Evolutionary conservation across 2,797 vertebrate genomes (phyloP), one percentile per base, ranked within the genome.

Genomic region (Phyllotis vaccarum): DNA sequence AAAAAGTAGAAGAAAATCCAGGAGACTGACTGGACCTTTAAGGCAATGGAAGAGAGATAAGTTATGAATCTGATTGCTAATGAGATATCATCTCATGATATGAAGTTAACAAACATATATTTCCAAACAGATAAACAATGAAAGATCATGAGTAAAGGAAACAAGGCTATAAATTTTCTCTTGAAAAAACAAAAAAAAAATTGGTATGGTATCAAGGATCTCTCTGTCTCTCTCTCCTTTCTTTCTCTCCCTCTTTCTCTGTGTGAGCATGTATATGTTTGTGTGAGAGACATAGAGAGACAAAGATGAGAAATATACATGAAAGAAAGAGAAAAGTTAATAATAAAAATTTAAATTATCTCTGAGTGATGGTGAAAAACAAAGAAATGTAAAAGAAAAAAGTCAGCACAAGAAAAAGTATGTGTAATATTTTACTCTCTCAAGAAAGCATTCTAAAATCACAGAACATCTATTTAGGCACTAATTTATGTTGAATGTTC

Each of bases 381-480:
- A 68, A 58, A 96, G 82, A 88, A 83, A 14, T 64, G 52, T 81
- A 52, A 85, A 91, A 49, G 46, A 5, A 49, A 49, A 49, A 49
- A 83, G 37, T 74, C 29, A 90, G 5, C 3, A n/a, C 46, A 89
- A 81, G 74, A 94, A 81, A 93, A 94, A 74, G 43, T 76, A 37
- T 90, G 34, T 93, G 49, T 89, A 87, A 93, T 86, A 95, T 83
- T 93, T 96, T 92, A 87, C 54, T 95, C 64, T 97, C 94, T 95
- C 82, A 29, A 95, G 79, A 96, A 95, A 94, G 43, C 43, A 90
- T 80, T 74, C 52, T 93, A 81, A 96, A 97, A 91, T 91, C 95
- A 97, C 75, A 95, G 49, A 92, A 54, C 60, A 95, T 95, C 89
- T 89, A 95, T 91, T 96, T 96, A 93, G 68, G 52, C 34, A 54